Evolutionary conservation across 2,113 vertebrate genomes (phyloP), one percentile per base, ranked within the genome.

Genomic region (Theristicus caerulescens): DNA sequence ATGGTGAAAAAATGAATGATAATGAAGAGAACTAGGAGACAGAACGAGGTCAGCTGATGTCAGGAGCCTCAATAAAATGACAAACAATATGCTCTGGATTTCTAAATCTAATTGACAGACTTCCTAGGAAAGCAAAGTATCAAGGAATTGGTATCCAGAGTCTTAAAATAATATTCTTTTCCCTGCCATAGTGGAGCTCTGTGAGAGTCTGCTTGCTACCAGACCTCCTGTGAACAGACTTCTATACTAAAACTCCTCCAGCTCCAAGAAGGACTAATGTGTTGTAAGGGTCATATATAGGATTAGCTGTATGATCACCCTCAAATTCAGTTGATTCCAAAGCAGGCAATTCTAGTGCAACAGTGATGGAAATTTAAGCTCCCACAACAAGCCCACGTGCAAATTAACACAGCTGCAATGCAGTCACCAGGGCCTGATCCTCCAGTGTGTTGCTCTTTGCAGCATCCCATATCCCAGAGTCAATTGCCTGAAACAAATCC

Each of bases 71-170:
- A 16, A 51, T 42, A 79, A 72, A 94, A 65, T 76, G 65, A 84
- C 86, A 91, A 96, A 94, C 83, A 96, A 87, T 47, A 91, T 57
- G 66, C 70, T 61, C 77, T 42, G 58, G 77, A 72, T 72, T 95
- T 89, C 91, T 94, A 95, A 97, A 94, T 91, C 58, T 91, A 95
- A 91, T 17, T 87, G 84, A 82, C 94, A 94, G 95, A 95, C 89
- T 89, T 97, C 94, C 94, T 91, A 91, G 36, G 61, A 94, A 92
- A 86, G 88, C 32, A 82, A 92, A 96, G 26, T 36, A 87, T 52
- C 32, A 65, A 82, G n/a, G 58, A 92, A 85, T 54, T 47, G 32
- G 55, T 72, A 77, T 82, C 78, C 54, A 79, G 47, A 95, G 49
- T 42, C 83, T 82, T 72, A 57, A 87, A 97, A 82, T 70, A 84